Evolutionary conservation across 1,140 invertebrate genomes (phyloP).

Genomic region (Zophobas atratus): DNA sequence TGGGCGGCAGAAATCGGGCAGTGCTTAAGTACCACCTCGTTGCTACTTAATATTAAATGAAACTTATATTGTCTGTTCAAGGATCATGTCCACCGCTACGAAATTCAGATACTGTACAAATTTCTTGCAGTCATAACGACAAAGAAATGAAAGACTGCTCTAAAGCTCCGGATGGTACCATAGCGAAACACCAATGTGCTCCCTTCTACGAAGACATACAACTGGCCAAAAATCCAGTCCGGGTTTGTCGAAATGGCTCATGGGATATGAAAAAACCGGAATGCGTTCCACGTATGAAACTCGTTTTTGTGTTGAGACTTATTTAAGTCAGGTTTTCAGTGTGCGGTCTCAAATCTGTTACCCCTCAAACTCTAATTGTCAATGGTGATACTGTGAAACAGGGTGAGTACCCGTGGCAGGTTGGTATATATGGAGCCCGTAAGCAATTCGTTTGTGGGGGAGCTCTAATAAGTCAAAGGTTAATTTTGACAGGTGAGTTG

Average conservation of each 20-base stretch:
- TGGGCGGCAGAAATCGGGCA: neutral
- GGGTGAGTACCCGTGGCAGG: constrained; percentile 21
- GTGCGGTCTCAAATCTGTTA: constrained; percentile 7
- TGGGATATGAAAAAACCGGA: constrained; percentile 7
- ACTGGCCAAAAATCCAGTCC: neutral
- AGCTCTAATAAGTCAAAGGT: constrained; percentile 39
- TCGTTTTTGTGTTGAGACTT: neutral
- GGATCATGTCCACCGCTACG: neutral
- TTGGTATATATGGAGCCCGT: neutral
- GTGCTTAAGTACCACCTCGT: neutral
- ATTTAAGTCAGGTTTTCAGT: constrained; percentile 24
- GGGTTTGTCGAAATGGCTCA: neutral
- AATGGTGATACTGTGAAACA: neutral
- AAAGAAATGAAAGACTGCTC: neutral
- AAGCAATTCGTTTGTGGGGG: constrained; percentile 6
- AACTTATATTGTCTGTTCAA: neutral
- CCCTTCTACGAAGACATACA: constrained; percentile 19
- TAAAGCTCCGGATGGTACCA: constrained; percentile 6
- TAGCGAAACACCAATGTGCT: constrained; percentile 11
- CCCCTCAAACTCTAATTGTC: neutral
- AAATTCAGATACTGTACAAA: neutral
- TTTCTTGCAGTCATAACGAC: neutral
- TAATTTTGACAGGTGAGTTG: constrained; percentile 56
- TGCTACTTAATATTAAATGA: neutral
- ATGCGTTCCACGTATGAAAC: constrained; percentile 12